Conservation (phyloP, 2,797 vertebrate species). For the Loris lydekkerianus region DNA sequence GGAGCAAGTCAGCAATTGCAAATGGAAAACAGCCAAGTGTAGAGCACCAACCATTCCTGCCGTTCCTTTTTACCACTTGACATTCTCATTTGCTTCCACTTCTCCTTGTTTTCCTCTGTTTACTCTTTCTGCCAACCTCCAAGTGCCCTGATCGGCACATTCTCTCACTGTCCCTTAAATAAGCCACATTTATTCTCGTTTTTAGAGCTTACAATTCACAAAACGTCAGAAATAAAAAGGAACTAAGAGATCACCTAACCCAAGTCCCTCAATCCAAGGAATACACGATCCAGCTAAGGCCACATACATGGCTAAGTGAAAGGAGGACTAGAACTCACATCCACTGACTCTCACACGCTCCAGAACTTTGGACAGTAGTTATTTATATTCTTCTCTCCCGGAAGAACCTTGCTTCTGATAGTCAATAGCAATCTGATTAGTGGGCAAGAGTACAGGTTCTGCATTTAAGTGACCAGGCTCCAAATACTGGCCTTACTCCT, state of each 20-base stretch:
- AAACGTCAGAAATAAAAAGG: slow-evolving; percentile 49
- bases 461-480: background rate
- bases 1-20: background rate
- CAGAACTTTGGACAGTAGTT: background rate
- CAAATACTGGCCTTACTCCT: background rate
- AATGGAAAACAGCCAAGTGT: background rate
- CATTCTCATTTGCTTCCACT: background rate
- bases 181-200: background rate
- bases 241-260: background rate
- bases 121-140: background rate
- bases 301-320: background rate
- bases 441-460: background rate
- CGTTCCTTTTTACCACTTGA: background rate
- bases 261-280: slow-evolving; percentile 13
- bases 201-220: slow-evolving; percentile 52
- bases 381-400: background rate
- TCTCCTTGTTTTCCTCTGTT: background rate
- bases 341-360: background rate
- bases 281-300: slow-evolving; percentile 38
- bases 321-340: slow-evolving; percentile 37
- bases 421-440: background rate
- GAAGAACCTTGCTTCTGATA: background rate
- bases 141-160: background rate
- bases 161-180: background rate
- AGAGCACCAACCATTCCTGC: background rate